Base-by-base conservation (phyloP, 2,113 vertebrate genomes). In the Channa maculata region DNA sequence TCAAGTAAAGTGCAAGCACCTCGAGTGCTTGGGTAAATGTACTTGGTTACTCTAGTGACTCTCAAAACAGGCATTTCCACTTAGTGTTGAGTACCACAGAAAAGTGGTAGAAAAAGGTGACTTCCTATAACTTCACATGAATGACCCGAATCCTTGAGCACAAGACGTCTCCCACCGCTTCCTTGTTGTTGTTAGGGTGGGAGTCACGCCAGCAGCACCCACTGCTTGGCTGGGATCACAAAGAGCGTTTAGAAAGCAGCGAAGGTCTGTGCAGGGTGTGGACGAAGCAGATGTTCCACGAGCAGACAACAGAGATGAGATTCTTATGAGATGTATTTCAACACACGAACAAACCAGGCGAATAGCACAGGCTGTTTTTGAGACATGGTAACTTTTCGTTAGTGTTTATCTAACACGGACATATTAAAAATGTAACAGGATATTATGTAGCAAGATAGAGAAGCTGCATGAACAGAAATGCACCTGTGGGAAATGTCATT, bases 91-190 rank as follows among this genome's bases (percentile, higher is more conserved):
- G 24, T 24, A 24, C 24, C 24, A 24, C 24, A 24, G 24, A 24
- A 24, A 24, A 24, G 24, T 24, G 1, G 24, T 24, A 24, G 24
- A 24, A 24, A 24, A 24, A 24, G 24, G 24, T 24, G 24, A 24
- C 24, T 24, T 24, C 24, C 24, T 24, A 24, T 24, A 24, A 24
- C 24, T 24, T 24, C 24, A 24, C 48, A 43, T 77, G 60, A 80
- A 74, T 38, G 48, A 78, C 37, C 9, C 0, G 14, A 84, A 88
- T 88, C 89, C 80, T 92, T 91, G 85, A 86, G 71, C 14, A 54
- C 37, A 49, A 52, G 75, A 65, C 9, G 1, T 71, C 79, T 90
- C 83, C 76, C 88, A 81, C 78, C 46, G 49, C 71, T 76, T 67
- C 52, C 60, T 52, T 12, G 13, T 59, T 8, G 36, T 57, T 33